phyloP scores from a whole-genome alignment of 2,113 vertebrate genomes.

The Pedionomus torquatus region DNA sequence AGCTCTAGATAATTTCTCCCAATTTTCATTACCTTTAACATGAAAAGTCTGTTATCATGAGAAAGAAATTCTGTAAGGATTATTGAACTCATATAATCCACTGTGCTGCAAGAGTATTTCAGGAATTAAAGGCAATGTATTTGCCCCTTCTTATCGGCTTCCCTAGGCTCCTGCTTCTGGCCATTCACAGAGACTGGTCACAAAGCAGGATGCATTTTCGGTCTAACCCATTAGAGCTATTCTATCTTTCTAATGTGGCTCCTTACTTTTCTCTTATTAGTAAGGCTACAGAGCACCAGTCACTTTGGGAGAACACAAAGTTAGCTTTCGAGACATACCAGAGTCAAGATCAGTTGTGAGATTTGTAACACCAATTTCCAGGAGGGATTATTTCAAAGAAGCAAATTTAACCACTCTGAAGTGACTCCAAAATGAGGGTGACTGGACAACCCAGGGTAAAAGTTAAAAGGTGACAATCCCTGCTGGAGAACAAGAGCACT shows the following conservation, averaged over 20 bases:
- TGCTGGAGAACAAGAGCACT: neutral
- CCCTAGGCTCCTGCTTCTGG: neutral
- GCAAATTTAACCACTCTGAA: neutral
- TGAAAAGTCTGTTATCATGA: neutral
- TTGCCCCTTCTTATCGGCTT: neutral
- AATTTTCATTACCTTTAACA: neutral
- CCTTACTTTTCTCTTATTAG: neutral
- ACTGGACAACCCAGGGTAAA: neutral
- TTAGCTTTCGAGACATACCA: neutral
- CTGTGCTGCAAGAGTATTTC: neutral
- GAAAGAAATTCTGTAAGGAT: neutral
- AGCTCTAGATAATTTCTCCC: neutral
- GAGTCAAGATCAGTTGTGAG: neutral
- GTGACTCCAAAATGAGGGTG: neutral
- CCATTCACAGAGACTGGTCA: neutral
- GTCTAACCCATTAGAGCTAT: neutral
- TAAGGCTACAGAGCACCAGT: neutral
- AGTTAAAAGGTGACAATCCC: neutral
- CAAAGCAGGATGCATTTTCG: neutral
- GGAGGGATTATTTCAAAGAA: neutral
- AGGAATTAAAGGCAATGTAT: neutral
- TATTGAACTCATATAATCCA: neutral
- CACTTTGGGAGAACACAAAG: neutral
- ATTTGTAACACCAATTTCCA: neutral
- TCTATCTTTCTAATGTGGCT: neutral